Percentiles rank a stretch among this genome's conserved stretches.
Conservation (phyloP, 1,140 invertebrate species). For the Manduca sexta region DNA sequence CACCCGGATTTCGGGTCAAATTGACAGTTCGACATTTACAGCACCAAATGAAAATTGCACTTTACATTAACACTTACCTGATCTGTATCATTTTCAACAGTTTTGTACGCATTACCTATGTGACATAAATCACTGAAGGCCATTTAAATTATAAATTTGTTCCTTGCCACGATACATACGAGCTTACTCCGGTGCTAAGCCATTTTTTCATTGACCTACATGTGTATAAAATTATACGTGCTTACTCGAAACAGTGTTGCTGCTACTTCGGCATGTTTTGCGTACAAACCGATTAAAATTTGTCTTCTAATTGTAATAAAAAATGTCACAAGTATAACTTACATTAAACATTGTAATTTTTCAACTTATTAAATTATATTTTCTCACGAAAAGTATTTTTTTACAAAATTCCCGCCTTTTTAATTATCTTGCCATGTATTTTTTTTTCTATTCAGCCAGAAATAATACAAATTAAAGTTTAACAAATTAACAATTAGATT, state of each 20-base stretch:
- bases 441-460: constrained; percentile 13
- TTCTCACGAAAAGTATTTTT: constrained; percentile 4
- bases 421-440: background rate
- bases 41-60: constrained; percentile 53
- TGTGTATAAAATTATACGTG: constrained; percentile 58
- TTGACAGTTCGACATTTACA: constrained; percentile 67
- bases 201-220: constrained; percentile 73
- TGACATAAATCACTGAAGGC: constrained; percentile 73
- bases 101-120: constrained; percentile 69
- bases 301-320: background rate
- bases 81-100: constrained; percentile 69
- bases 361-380: background rate
- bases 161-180: constrained; percentile 68
- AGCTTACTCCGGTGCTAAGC: constrained; percentile 61
- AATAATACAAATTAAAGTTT: too few relatives aligned
- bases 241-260: constrained; percentile 50
- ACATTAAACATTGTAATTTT: constrained; percentile 8
- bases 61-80: constrained; percentile 68
- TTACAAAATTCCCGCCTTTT: constrained; percentile 23
- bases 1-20: constrained; percentile 70
- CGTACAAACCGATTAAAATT: background rate
- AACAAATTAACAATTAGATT: too few relatives aligned
- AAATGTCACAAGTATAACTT: constrained; percentile 3
- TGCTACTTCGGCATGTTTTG: constrained; percentile 14
- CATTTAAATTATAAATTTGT: constrained; percentile 73